Evolutionary conservation across 2,113 vertebrate genomes (phyloP), one percentile per base, ranked within the genome.

Genomic region (mouse (Mus musculus)): DNA sequence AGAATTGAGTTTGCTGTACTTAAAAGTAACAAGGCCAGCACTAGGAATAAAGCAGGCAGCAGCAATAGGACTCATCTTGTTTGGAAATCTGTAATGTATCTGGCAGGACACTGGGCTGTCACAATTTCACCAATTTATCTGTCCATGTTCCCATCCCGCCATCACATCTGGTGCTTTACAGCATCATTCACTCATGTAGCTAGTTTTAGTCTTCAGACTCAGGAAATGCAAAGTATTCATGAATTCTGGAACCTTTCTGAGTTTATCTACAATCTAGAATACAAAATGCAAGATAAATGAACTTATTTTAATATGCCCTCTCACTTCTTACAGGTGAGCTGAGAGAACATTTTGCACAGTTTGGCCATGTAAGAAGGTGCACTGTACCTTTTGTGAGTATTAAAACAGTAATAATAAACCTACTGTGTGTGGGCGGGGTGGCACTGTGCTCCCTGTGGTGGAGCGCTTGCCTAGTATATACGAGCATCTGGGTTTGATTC

Each of bases 311-410:
- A 80, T 94, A 36, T 67, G 72, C 90, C 13, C 95, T 93, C 20
- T 89, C 12, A 73, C 96, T 11, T 46, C 97, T 94, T 56, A 3
- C 98, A 99, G 99, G 97, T 98, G 99, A 99, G 96, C 65, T 99
- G 92, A 99, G 81, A 98, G 98, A 99, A 46, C 99, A 99, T 95
- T 99, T 99, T 91, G 97, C 97, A 10, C 99, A 99, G 96, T 99
- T 99, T 97, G 99, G 99, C 1, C 19, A 94, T 0, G 95, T 99
- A 4, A 99, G 97, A 98, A 99, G 95, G 88, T 99, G 99, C 87
- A 85, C 89, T 1, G 49, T 99, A 92, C 99, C 99, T 0, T 99
- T 99, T 96, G 99, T 99, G 97, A 99, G 99, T 99, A 98, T 92
- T 69, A 6, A 84, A 63, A 84, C 56, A n/a, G 46, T 3, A 91